These are phyloP conservation scores for Ectemnius continuus DNA, from an alignment of 2,888 invertebrate species.

Conservation along the genomic window DNA sequence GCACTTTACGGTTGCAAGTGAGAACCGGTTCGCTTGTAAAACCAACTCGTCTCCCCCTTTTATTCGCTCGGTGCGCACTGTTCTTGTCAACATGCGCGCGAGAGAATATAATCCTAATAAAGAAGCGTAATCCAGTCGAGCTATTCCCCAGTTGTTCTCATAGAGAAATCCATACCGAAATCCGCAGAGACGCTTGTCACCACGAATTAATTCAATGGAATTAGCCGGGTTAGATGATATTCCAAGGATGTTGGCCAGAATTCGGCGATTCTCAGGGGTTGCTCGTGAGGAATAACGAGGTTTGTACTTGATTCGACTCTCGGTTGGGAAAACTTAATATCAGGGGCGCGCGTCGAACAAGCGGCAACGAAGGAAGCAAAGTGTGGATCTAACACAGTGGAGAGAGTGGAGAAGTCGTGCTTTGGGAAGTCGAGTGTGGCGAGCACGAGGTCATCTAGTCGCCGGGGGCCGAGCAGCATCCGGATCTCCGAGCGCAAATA, in stretches of 20 bases:
- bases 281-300: slow-evolving; percentile 4
- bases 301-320: not conserved
- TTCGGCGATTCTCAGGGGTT: not conserved
- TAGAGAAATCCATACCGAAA: no score
- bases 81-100: no score
- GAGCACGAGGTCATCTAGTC: slow-evolving; percentile 31
- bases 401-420: not conserved
- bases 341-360: not conserved
- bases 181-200: no score
- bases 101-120: slow-evolving; percentile 4
- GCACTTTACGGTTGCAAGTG: no score
- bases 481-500: slow-evolving; percentile 32
- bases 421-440: slow-evolving; percentile 15
- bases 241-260: no score
- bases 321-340: not conserved
- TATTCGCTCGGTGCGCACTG: no score
- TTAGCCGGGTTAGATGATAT: no score
- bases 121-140: not conserved
- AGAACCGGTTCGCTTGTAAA: no score
- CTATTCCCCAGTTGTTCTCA: not conserved
- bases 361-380: not conserved
- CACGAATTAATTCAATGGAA: no score
- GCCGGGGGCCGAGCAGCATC: slow-evolving; percentile 30
- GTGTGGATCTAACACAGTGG: not conserved
- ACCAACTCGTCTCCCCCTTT: no score